Conservation (phyloP, 2,113 vertebrate genomes). For the Suricata suricatta region DNA sequence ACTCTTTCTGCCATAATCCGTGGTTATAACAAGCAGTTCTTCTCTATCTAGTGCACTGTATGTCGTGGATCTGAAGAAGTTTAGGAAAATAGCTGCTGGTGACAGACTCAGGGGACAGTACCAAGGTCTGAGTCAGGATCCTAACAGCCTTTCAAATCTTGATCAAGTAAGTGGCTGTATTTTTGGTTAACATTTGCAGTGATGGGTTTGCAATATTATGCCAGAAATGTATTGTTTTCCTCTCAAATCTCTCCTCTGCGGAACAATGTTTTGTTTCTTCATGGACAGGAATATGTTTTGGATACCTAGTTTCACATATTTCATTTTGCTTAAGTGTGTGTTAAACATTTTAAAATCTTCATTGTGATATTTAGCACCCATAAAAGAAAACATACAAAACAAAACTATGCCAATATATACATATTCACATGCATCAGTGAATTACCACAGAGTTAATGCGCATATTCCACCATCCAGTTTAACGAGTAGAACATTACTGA, state of each 20-base stretch:
- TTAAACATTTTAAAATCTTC: constrained; percentile 38
- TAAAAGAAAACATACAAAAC: constrained; percentile 18
- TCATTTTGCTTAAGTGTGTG: constrained; percentile 7
- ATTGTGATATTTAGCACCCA: neutral
- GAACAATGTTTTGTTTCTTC: neutral
- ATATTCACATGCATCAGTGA: neutral
- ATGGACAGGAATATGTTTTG: neutral
- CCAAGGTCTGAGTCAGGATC: constrained; percentile 98
- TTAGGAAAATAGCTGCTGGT: constrained; percentile 97
- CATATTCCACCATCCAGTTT: neutral
- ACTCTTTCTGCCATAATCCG: neutral
- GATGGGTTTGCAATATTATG: neutral
- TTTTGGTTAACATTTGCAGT: neutral
- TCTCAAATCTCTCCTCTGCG: neutral
- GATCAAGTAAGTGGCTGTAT: constrained; percentile 91
- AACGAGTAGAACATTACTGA: neutral
- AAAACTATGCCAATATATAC: neutral
- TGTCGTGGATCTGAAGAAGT: constrained; percentile 98
- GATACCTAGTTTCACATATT: neutral
- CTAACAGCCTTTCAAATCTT: constrained; percentile 98
- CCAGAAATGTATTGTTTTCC: neutral
- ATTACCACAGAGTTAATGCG: neutral
- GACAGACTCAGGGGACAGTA: constrained; percentile 97
- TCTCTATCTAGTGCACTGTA: constrained; percentile 92
- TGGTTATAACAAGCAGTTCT: constrained; percentile 58